Evolutionary conservation across 2,888 invertebrate genomes (phyloP), one percentile per base, ranked within the genome.

Genomic region (Drosophila affinis): DNA sequence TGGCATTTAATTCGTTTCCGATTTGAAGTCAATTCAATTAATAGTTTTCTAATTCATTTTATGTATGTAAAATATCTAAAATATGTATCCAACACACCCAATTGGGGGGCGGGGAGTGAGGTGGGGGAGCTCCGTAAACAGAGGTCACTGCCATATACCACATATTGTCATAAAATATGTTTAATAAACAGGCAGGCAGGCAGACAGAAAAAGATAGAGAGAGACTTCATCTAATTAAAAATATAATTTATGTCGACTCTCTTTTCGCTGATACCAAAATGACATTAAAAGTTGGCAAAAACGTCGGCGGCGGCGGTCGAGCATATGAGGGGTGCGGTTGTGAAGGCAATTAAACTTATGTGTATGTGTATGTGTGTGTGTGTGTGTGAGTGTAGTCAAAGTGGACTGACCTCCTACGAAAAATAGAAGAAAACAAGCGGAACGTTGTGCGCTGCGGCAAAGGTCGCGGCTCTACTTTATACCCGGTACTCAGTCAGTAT

Each of bases 1-100:
- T 54, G 29, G 44, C 44, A 24, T 54, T 65, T 65, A 65, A 65
- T 65, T 65, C 24, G 65, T 65, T 45, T 65, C 49, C 54, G 71
- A 46, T 71, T 56, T 47, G 1, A 56, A 71, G 70, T 55, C 67
- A 47, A 74, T 69, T 68, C 62, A 55, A 68, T 58, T 75, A 71
- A 72, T 61, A 76, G 72, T 69, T 65, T 69, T 64, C 74, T 78
- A 87, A 87, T 87, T 85, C 79, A 81, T 81, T 77, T 59, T 70
- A 85, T 77, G 62, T 68, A 61, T 69, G 21, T 3, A 67, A 48
- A 77, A 78, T 72, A 56, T 71, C 65, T 75, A 55, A 77, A 53
- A 54, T 27, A 27, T 27, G 27, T 27, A 27, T 51, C 70, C 39
- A 7, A 6, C 39, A 34, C 53, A 70, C 6, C n/a, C 10, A 21